A percentile compares a stretch with the other conserved stretches of the same genome.
Evolutionary conservation across 1,140 invertebrate species (phyloP).

Genomic region (Coenobita brevimanus): DNA sequence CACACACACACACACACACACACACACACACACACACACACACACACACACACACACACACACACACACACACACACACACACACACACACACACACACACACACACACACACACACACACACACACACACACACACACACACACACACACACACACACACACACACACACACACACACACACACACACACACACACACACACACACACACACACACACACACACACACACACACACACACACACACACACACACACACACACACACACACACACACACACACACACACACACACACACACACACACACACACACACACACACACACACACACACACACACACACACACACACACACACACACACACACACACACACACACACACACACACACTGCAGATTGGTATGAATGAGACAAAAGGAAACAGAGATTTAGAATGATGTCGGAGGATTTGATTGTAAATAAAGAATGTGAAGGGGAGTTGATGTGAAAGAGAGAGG

Average conservation of each 20-base stretch:
- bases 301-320: constrained; percentile 22
- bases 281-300: constrained; percentile 22
- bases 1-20: no score
- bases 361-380: constrained; percentile 19
- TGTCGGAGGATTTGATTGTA: background rate
- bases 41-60: no score
- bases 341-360: constrained; percentile 29
- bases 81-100: no score
- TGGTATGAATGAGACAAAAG: background rate
- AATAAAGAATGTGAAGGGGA: background rate
- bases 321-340: constrained; percentile 23
- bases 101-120: no score
- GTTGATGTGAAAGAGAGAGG: background rate
- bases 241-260: background rate
- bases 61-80: no score
- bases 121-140: background rate
- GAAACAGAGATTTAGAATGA: background rate
- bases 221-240: no score
- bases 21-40: no score
- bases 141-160: background rate
- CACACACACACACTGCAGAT: background rate
- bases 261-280: constrained; percentile 19
- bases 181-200: background rate
- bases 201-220: background rate
- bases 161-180: background rate